phyloP scores from a whole-genome alignment of 1,140 invertebrate species.

The Mactra quadrangularis region DNA sequence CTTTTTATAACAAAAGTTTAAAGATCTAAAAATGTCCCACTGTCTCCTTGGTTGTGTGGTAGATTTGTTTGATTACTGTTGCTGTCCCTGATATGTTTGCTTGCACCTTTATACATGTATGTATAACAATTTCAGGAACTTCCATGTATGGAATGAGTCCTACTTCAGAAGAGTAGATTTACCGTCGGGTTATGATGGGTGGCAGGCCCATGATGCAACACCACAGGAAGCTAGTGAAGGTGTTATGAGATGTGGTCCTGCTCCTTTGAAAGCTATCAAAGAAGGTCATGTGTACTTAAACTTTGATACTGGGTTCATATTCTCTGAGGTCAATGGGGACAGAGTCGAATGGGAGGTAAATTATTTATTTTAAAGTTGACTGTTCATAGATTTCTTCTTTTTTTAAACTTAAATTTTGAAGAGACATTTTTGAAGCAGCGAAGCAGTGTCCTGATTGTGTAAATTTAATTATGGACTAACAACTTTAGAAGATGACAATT shows the following conservation, averaged over 20 bases:
- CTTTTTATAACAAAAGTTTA: too few species aligned
- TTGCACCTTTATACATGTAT: too few species aligned
- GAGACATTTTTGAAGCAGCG: too few species aligned
- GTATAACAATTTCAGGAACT: constrained; percentile 92
- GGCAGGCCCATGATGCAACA: constrained; percentile 88
- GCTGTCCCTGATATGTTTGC: too few species aligned
- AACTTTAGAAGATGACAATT: too few species aligned
- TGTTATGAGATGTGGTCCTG: constrained; percentile 87
- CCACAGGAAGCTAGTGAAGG: constrained; percentile 91
- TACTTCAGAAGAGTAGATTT: constrained; percentile 96
- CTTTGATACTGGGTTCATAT: constrained; percentile 91
- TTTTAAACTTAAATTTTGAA: too few species aligned
- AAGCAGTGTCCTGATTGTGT: too few species aligned
- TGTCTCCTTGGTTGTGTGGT: too few species aligned
- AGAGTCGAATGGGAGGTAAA: constrained; percentile 86
- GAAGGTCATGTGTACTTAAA: constrained; percentile 88
- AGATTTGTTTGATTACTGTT: too few species aligned
- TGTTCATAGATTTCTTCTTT: too few species aligned
- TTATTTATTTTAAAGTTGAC: constrained; percentile 16
- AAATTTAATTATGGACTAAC: too few species aligned
- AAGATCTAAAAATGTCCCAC: too few species aligned
- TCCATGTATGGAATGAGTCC: constrained; percentile 98
- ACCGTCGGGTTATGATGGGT: constrained; percentile 90
- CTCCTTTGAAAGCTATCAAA: constrained; percentile 88
- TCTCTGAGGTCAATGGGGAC: constrained; percentile 92